Evolutionary conservation across 2,888 invertebrate genomes (phyloP).

Genomic region (Rapana venosa): DNA sequence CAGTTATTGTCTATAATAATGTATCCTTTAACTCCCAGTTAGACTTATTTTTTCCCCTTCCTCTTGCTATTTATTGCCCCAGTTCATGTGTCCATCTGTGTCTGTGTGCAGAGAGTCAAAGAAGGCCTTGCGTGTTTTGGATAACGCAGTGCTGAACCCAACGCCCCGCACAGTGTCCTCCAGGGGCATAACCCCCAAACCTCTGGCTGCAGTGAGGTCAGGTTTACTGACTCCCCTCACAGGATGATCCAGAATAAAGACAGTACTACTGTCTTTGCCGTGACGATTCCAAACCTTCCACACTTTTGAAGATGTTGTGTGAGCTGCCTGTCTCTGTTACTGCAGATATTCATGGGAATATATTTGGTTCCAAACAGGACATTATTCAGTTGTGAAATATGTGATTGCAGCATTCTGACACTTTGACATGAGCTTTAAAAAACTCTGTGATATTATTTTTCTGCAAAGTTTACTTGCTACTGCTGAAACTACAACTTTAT

Average conservation of each 20-base stretch:
- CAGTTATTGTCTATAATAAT: background rate
- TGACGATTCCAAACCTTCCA: background rate
- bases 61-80: background rate
- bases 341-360: background rate
- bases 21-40: conserved; percentile 23
- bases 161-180: conserved; percentile 32
- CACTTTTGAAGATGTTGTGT: background rate
- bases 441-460: background rate
- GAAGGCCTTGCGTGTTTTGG: conserved; percentile 66
- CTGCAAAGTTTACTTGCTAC: too few species aligned
- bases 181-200: conserved; percentile 37
- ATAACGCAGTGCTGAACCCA: conserved; percentile 53
- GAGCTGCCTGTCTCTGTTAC: background rate
- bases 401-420: background rate
- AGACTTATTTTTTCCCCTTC: background rate
- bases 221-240: background rate
- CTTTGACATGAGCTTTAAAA: background rate
- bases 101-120: conserved; percentile 66
- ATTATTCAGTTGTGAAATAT: too few species aligned
- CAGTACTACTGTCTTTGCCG: background rate
- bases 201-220: background rate
- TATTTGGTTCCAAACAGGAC: background rate
- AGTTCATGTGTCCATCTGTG: background rate
- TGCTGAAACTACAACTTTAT: too few species aligned
- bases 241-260: background rate